Base-by-base conservation (phyloP, 2,797 vertebrate genomes). In the Sebastes aleutianus region DNA sequence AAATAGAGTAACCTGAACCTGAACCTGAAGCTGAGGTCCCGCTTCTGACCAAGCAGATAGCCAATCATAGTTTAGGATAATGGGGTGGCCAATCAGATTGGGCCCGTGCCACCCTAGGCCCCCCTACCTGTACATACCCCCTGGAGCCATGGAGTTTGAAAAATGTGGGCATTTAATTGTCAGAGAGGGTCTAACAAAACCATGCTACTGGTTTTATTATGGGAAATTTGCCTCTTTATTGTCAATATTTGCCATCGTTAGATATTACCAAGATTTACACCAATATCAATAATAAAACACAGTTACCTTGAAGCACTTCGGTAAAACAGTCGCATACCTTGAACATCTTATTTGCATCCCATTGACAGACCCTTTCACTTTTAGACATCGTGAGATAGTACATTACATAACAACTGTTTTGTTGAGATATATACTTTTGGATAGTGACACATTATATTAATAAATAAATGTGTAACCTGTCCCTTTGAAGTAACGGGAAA, bases 401-500 rank as follows among this genome's bases (percentile, higher is more conserved):
- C 8, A 31, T 20, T 47, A 31, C 26, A 50, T 47, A 14, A n/a
- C 12, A 61, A 34, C 39, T 50, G 27, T 58, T 76, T 53, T 56
- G 29, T 47, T 36, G 12, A 70, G 22, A 58, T 32, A 3, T 5
- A 69, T 54, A 66, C 80, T 61, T 67, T 47, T 47, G 20, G 50
- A 6, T 53, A 24, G 11, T 69, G 56, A 65, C 50, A 26, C 5
- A 26, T 29, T 50, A 36, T 66, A 70, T 62, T 32, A 39, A 73
- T 54, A 27, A 56, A 34, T 53, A 20, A 57, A 50, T 57, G 32
- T 54, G 20, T 20, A 77, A 80, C 61, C 59, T 66, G 63, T 79
- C 27, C 22, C 61, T 80, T 74, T 80, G 76, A 70, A 78, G 39
- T 8, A 29, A 75, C 6, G 3, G 62, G 32, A 66, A 69, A 69